Evolutionary conservation across 2,113 vertebrate species (phyloP).

Genomic region (Empidonax traillii): DNA sequence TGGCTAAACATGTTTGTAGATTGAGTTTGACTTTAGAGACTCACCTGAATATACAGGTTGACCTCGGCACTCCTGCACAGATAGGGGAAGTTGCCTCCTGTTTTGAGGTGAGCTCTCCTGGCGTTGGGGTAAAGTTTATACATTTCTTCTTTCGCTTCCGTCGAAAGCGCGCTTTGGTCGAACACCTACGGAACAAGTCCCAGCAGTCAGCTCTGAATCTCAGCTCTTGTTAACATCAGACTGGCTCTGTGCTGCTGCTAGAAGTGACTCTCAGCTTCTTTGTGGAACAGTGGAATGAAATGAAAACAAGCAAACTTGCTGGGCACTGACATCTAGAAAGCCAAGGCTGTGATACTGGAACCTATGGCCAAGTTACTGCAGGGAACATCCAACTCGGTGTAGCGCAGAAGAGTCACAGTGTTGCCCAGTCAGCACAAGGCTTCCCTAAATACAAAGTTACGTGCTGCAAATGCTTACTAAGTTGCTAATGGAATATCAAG

Average conservation of each 20-base stretch:
- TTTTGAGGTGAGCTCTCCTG: constrained; percentile 96
- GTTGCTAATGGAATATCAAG: background rate
- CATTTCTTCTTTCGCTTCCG: constrained; percentile 98
- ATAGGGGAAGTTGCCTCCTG: constrained; percentile 96
- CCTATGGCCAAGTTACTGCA: background rate
- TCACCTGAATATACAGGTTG: constrained; percentile 94
- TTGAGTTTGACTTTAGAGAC: background rate
- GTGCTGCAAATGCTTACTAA: background rate
- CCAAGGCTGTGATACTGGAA: fast-evolving
- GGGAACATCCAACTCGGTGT: background rate
- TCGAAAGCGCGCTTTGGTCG: constrained; percentile 95
- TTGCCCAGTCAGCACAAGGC: background rate
- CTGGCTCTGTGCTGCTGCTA: background rate
- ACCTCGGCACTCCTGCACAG: constrained; percentile 96
- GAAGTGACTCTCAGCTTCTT: background rate
- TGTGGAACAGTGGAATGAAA: background rate
- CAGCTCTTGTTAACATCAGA: background rate
- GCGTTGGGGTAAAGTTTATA: constrained; percentile 96
- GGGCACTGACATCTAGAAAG: background rate
- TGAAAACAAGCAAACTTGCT: background rate
- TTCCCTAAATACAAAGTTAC: background rate
- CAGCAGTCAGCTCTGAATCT: background rate
- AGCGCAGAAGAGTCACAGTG: background rate
- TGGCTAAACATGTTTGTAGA: fast-evolving
- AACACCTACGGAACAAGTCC: constrained; percentile 83